phyloP scores from a whole-genome alignment of 2,113 vertebrate species.

The Apistogramma diplotaenia region DNA sequence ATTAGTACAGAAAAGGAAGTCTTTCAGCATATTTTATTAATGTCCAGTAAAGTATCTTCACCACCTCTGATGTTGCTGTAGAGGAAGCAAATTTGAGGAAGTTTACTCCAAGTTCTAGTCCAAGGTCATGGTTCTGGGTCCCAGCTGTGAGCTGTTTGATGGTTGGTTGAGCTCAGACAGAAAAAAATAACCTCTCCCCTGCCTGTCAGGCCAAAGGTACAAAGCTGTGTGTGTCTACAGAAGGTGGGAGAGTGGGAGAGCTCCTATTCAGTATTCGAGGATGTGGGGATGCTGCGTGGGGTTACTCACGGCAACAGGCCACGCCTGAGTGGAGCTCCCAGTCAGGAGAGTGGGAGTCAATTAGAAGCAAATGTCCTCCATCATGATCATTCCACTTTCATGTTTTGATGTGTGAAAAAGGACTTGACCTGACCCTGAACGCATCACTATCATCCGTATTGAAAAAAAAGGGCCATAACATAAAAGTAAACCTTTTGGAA shows the following conservation, averaged over 20 bases:
- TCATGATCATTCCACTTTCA: slow-evolving; percentile 38
- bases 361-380: slow-evolving; percentile 69
- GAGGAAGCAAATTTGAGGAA: slow-evolving; percentile 15
- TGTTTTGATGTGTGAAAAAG: slow-evolving; percentile 49
- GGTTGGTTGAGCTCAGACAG: slow-evolving; percentile 68
- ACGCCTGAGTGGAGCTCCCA: slow-evolving; percentile 40
- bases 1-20: background rate
- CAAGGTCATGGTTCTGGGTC: slow-evolving; percentile 46
- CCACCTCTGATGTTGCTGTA: slow-evolving; percentile 7
- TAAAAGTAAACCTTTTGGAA: slow-evolving; percentile 18
- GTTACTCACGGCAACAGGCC: slow-evolving; percentile 41
- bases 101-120: slow-evolving; percentile 33
- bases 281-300: slow-evolving; percentile 50
- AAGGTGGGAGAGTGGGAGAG: slow-evolving; percentile 30
- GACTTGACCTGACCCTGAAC: slow-evolving; percentile 50
- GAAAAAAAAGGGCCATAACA: slow-evolving; percentile 20
- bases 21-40: slow-evolving; percentile 22
- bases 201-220: slow-evolving; percentile 54
- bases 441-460: slow-evolving; percentile 44
- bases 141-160: slow-evolving; percentile 71
- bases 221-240: slow-evolving; percentile 30
- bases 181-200: slow-evolving; percentile 58
- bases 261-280: slow-evolving; percentile 25
- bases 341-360: slow-evolving; percentile 54
- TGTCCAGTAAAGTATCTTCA: background rate